Conservation (phyloP, 2,797 vertebrate species). For the Onychomys leucogaster region DNA sequence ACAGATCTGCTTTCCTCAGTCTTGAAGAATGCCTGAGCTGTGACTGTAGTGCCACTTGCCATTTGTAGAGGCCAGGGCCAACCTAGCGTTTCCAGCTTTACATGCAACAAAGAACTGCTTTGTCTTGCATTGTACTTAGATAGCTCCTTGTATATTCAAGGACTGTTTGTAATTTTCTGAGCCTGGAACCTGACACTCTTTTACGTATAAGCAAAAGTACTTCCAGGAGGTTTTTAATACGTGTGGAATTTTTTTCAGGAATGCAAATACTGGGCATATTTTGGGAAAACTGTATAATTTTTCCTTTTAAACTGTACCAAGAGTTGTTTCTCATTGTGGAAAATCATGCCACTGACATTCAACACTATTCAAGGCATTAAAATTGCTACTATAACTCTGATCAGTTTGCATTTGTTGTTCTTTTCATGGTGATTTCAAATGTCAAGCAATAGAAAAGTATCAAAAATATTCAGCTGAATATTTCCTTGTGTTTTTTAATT, state of each 20-base stretch:
- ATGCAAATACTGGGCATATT: slow-evolving; percentile 40
- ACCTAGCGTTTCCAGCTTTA: not conserved
- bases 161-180: slow-evolving; percentile 35
- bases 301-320: not conserved
- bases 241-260: slow-evolving; percentile 13
- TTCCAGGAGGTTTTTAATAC: not conserved
- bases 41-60: not conserved
- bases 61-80: not conserved
- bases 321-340: not conserved
- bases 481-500: not conserved
- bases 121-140: not conserved
- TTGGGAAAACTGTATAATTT: not conserved
- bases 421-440: slow-evolving; percentile 44
- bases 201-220: not conserved
- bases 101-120: not conserved
- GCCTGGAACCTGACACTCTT: not conserved
- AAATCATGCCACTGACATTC: not conserved
- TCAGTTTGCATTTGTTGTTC: not conserved
- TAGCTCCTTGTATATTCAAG: slow-evolving; percentile 12
- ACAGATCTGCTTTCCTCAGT: not conserved
- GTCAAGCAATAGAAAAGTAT: not conserved
- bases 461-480: not conserved
- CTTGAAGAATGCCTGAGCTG: not conserved
- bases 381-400: not conserved
- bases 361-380: not conserved